Evolutionary conservation across 2,888 invertebrate species (phyloP), one percentile per base, ranked within the genome.

Genomic region (Sisyra terminalis): DNA sequence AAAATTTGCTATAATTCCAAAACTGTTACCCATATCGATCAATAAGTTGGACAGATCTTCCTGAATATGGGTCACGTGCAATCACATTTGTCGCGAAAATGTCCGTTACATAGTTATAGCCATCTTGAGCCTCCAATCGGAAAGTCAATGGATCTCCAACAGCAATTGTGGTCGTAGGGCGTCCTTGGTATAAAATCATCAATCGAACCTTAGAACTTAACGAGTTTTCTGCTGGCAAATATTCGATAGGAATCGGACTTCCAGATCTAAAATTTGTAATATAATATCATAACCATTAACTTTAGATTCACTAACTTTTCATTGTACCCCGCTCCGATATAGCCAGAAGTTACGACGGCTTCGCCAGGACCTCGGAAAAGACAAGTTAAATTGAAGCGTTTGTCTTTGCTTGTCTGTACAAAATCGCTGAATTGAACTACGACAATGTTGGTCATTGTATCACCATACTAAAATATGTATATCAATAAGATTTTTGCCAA

Each of bases 11-110:
- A 18, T 18, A 2, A 18, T 17, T 16, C n/a, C 31, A n/a, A 24
- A 42, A 36, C 4, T 32, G 67, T 62, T 69, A 88, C 88, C 90
- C 90, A 53, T 81, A 80, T 64, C 87, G 69, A 61, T 90, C 90
- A 48, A 90, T 90, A 0, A 90, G 68, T 54, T 88, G 88, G 39
- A 90, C 88, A 15, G 87, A 86, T 57, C 89, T 67, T 45, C 89
- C 89, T 0, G 89, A 85, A 57, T 90, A 90, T 1, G 90, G 90
- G 70, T 92, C 90, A 54, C 89, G 73, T 1, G 90, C 90, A 9
- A 90, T 82, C 2, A 92, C 90, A 60, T 90, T 89, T 0, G 88
- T 89, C 1, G 90, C 90, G 56, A 92, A 92, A 49, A 92, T 89
- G 53, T 92, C 90, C 0, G 82, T 82, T 1, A 78, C 78, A 51